These are phyloP conservation scores for Clinocottus analis DNA, from an alignment of 2,113 vertebrate genomes.

Conservation along the genomic window DNA sequence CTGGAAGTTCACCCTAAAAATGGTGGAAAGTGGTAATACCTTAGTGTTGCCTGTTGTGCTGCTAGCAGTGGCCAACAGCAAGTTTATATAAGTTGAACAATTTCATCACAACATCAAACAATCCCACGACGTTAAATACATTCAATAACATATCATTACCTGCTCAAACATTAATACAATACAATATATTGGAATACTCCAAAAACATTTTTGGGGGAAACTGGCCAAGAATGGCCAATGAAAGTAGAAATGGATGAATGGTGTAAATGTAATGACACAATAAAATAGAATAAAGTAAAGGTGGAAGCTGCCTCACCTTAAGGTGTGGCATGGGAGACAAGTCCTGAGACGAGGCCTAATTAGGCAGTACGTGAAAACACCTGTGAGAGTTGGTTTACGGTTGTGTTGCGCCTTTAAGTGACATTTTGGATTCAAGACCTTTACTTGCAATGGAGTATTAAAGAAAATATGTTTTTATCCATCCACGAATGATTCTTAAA, in stretches of 20 bases:
- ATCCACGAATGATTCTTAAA: background rate
- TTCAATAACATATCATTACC: background rate
- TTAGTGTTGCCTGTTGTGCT: no score
- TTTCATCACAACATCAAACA: no score
- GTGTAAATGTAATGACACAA: background rate
- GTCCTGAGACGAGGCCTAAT: no score
- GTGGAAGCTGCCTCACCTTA: no score
- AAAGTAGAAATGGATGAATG: background rate
- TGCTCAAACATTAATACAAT: background rate
- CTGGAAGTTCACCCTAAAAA: no score
- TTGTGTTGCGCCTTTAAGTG: background rate
- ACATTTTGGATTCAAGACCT: background rate
- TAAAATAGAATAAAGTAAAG: no score
- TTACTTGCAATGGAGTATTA: background rate
- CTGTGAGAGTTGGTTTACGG: background rate
- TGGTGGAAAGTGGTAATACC: background rate
- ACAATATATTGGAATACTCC: background rate
- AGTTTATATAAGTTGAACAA: no score
- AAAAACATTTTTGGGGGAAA: no score
- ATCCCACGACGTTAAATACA: background rate
- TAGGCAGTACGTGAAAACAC: background rate
- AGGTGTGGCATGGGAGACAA: no score
- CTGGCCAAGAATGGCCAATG: background rate
- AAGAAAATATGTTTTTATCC: background rate
- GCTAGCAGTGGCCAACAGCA: no score